Conservation (phyloP, 2,113 vertebrate species). For the Myotis brandtii region DNA sequence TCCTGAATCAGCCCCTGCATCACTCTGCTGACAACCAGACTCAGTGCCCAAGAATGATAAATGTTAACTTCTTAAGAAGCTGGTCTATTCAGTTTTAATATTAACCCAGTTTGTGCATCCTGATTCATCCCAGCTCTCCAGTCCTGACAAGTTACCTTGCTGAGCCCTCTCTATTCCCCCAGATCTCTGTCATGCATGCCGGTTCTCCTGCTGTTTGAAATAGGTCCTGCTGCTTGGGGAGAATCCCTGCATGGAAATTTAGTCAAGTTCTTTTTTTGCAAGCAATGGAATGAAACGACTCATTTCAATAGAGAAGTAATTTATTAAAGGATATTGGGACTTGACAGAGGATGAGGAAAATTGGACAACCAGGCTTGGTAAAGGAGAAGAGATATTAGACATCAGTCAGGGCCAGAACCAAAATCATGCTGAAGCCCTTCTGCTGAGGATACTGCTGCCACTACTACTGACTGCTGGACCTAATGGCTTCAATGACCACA, state of each 20-base stretch:
- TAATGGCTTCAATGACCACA: neutral
- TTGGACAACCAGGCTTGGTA: neutral
- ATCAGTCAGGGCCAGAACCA: neutral
- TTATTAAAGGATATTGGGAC: neutral
- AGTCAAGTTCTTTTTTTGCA: neutral
- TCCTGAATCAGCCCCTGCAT: neutral
- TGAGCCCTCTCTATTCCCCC: neutral
- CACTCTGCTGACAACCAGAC: neutral
- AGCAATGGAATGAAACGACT: neutral
- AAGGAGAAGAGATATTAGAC: neutral
- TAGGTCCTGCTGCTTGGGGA: neutral
- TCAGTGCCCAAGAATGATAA: neutral
- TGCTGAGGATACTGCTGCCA: neutral
- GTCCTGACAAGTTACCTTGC: neutral
- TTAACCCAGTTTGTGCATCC: neutral
- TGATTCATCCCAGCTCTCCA: neutral
- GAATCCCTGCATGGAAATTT: neutral
- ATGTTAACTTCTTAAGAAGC: neutral
- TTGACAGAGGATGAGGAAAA: neutral
- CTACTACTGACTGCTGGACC: neutral
- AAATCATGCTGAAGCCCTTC: neutral
- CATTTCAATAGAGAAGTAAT: neutral
- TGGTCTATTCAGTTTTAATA: neutral
- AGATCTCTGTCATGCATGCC: neutral
- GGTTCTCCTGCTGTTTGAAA: neutral